Evolutionary conservation across 1,140 invertebrate genomes (phyloP).

Genomic region (Apis dorsata): DNA sequence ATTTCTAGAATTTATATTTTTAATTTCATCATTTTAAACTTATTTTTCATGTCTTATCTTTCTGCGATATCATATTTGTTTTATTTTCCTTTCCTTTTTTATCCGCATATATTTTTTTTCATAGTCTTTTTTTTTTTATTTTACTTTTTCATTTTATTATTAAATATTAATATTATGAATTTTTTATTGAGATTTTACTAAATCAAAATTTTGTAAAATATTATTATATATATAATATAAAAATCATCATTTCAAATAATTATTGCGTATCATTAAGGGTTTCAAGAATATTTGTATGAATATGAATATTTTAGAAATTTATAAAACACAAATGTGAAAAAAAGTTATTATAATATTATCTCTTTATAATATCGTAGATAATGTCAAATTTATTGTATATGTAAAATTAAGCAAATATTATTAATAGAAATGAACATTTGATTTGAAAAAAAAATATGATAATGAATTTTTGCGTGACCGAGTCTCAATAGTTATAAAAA

Average conservation of each 20-base stretch:
- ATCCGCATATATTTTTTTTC: background rate
- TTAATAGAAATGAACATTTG: background rate
- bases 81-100: background rate
- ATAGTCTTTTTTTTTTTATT: background rate
- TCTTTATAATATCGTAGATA: background rate
- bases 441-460: background rate
- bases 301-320: background rate
- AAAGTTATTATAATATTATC: background rate
- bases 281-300: background rate
- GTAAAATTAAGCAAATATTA: too few species aligned
- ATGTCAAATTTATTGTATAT: too few species aligned
- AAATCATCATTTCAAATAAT: background rate
- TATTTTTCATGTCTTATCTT: background rate
- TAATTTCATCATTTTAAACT: background rate
- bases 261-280: background rate
- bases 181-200: background rate
- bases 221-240: background rate
- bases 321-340: background rate
- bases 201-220: background rate
- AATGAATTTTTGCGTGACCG: background rate
- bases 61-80: too few species aligned
- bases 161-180: background rate
- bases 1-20: background rate
- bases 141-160: background rate
- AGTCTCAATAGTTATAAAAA: background rate